Evolutionary conservation across 2,113 vertebrate genomes (phyloP).

Genomic region (Noctilio leporinus): DNA sequence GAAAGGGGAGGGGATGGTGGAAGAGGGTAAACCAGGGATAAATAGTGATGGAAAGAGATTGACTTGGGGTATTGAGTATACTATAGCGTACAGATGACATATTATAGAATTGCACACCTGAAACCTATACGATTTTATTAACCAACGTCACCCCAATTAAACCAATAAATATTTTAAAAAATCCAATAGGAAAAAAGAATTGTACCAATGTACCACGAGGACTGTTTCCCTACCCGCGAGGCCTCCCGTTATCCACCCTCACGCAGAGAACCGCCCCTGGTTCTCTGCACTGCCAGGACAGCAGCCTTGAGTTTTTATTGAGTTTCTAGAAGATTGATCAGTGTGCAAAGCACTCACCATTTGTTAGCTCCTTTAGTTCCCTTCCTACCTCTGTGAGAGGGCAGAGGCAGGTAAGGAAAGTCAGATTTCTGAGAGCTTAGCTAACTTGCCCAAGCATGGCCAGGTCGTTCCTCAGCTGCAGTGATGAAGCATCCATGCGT

Average conservation of each 20-base stretch:
- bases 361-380: background rate
- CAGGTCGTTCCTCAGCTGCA: background rate
- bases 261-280: too few species aligned
- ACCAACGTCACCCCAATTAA: background rate
- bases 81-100: too few species aligned
- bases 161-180: background rate
- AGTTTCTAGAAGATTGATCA: too few species aligned
- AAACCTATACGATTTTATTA: too few species aligned
- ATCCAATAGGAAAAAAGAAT: background rate
- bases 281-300: background rate
- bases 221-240: background rate
- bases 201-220: background rate
- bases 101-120: too few species aligned
- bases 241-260: background rate
- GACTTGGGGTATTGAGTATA: too few species aligned
- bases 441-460: fast-evolving
- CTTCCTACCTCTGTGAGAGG: background rate
- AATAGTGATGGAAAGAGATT: background rate
- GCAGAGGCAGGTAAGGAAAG: background rate
- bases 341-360: background rate
- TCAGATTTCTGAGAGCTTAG: background rate
- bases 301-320: background rate
- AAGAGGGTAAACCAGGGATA: background rate
- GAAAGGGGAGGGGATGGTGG: background rate
- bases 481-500: fast-evolving